A percentile compares a stretch with the other conserved stretches of the same genome.
These are phyloP conservation scores for Gallinago undulata DNA, from an alignment of 2,113 vertebrate genomes.

Conservation along the genomic window DNA sequence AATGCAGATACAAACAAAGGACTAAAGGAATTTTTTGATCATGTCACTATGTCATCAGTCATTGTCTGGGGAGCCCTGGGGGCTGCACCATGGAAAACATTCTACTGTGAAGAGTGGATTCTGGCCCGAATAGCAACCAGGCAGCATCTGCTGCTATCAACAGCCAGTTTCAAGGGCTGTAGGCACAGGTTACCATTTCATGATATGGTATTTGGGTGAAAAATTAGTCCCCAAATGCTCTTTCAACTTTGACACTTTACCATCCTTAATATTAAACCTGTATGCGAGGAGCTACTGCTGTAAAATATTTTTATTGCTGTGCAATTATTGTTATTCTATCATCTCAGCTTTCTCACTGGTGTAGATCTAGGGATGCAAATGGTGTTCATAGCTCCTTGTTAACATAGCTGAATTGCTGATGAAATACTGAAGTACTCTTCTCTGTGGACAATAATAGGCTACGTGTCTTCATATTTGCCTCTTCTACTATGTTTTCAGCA, in stretches of 20 bases:
- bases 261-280: not conserved
- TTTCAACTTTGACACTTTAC: not conserved
- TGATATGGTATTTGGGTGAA: not conserved
- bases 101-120: not conserved
- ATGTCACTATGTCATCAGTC: not conserved
- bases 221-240: not conserved
- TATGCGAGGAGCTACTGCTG: not conserved
- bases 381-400: not conserved
- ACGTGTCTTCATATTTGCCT: not conserved
- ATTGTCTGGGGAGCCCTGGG: fast-evolving
- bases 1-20: not conserved
- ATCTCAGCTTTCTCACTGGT: not conserved
- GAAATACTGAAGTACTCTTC: not conserved
- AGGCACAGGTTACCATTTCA: not conserved
- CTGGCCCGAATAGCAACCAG: not conserved
- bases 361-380: not conserved
- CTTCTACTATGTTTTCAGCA: not conserved
- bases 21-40: not conserved
- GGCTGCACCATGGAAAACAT: not conserved
- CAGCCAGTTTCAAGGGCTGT: not conserved
- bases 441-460: not conserved
- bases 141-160: not conserved
- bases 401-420: not conserved
- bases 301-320: not conserved
- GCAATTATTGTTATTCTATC: not conserved